Conservation (phyloP, 2,797 vertebrate genomes). For the Hoplostethus atlanticus region DNA sequence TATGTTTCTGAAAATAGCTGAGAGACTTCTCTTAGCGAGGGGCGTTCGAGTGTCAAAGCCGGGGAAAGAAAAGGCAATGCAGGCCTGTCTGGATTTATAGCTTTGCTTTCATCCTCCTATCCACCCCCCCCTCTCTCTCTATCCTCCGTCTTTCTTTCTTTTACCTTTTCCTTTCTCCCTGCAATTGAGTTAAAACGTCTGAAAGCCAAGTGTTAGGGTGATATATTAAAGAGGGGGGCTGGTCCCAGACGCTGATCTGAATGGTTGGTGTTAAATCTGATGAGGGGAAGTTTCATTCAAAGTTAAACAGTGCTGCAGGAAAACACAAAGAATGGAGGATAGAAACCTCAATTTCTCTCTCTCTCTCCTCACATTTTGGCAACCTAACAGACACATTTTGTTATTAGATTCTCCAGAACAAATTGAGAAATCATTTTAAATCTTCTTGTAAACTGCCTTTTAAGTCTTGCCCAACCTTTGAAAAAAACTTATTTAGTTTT, state of each 20-base stretch:
- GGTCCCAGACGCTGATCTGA: conserved; percentile 52
- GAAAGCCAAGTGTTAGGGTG: conserved; percentile 41
- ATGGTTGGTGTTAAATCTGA: conserved; percentile 15
- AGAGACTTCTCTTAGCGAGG: conserved; percentile 61
- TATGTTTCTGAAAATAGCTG: conserved; percentile 76
- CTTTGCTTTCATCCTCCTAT: conserved; percentile 70
- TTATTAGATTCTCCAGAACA: background rate
- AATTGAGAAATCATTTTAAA: background rate
- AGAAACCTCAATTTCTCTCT: background rate
- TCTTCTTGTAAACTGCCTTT: background rate
- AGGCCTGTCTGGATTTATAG: conserved; percentile 70
- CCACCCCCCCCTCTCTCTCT: conserved; percentile 37
- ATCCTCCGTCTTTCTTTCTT: conserved; percentile 4
- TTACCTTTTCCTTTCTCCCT: conserved; percentile 32
- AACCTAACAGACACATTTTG: too few relatives aligned
- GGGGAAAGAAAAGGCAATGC: conserved; percentile 52
- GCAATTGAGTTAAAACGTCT: conserved; percentile 47
- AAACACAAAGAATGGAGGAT: background rate
- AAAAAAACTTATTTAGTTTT: background rate
- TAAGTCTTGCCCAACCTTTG: background rate
- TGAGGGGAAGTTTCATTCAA: conserved; percentile 7
- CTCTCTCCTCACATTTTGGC: background rate
- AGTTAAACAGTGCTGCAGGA: background rate
- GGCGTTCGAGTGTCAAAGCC: conserved; percentile 58
- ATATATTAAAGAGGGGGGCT: conserved; percentile 48